Base-by-base conservation (phyloP, 2,113 vertebrate species). In the Datnioides undecimradiatus region DNA sequence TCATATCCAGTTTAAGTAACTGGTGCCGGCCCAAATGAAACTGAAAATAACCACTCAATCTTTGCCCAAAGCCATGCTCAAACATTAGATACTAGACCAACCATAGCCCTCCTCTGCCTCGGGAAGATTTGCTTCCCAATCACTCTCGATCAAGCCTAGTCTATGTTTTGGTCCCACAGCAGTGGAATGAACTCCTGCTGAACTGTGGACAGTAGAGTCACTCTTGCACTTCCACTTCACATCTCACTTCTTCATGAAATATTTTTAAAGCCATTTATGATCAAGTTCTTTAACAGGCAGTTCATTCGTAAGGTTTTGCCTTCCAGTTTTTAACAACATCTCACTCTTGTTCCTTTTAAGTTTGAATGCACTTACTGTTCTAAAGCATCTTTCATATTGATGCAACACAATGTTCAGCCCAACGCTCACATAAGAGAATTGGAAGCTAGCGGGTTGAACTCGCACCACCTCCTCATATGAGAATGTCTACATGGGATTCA, bases 401-500 rank as follows among this genome's bases (percentile, higher is more conserved):
- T 73, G n/a, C 19, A 49, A 58, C 17, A 45, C 25, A 43, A 10
- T 33, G 10, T 17, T 23, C 3, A 43, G 21, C 8, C 29, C 12
- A 66, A 34, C 3, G 1, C 29, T 48, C 21, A 34, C 45, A 41
- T n/a, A n/a, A n/a, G 34, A 68, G 33, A 69, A 60, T 19, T 69
- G 27, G 21, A 59, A 2, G 19, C 33, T n/a, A n/a, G n/a, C n/a
- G n/a, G n/a, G 49, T 43, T 76, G 17, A 49, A 31, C 43, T 23
- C 59, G 40, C 7, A 49, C 19, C 33, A 40, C 23, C 23, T 66
- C 16, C 12, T 58, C 12, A 40, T 17, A 41, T 41, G 19, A 59
- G 43, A 68, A n/a, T n/a, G 23, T 76, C 43, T 58, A 31, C 9
- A 38, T 48, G 62, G 33, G 9, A 76, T 41, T 40, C n/a, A 40